Base-by-base conservation (phyloP, 2,113 vertebrate genomes). In the Thalassoma bifasciatum region DNA sequence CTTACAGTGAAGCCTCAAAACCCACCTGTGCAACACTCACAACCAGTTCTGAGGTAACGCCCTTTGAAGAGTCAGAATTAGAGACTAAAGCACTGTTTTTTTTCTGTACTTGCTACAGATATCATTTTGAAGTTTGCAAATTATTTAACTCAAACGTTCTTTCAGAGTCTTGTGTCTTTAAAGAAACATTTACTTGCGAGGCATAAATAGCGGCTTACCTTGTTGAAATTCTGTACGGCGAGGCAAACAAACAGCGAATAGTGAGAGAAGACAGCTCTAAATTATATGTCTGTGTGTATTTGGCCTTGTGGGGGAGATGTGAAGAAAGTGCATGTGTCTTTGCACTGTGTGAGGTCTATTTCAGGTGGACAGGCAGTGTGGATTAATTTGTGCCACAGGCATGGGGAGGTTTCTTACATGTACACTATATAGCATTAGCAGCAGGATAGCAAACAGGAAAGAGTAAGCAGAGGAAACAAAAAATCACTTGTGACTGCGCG, bases 361-460 rank as follows among this genome's bases (percentile, higher is more conserved):
- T 81, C 81, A 76, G 85, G 66, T 70, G 77, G 68, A 79, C 84
- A 95, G 94, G 84, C 89, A 2, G 75, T 87, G 85, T 85, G 89
- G 83, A 92, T 96, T 75, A 79, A 94, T 0, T 94, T 95, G 78
- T 95, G 88, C 90, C 95, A 95, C 85, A 94, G 93, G 94, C 88
- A 57, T 84, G 93, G 94, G 81, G 94, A 90, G 72, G 84, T 86
- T 54, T 82, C 84, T 0, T 86, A 86, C 54, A 90, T 54, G 12
- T 72, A 77, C 0, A 75, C 68, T 34, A 77, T 19, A 38, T 82
- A 59, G 94, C 94, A 0, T 92, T 92, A 74, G 94, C 95, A 79
- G 6, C 92, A 0, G 66, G 40, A 30, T 78, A 67, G 76, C 50
- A 77, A 66, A 80, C 38, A 59, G 17, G 1, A 62, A 47, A 47